Conservation (phyloP, 2,797 vertebrate species). For the Melanotaenia pygmaea region DNA sequence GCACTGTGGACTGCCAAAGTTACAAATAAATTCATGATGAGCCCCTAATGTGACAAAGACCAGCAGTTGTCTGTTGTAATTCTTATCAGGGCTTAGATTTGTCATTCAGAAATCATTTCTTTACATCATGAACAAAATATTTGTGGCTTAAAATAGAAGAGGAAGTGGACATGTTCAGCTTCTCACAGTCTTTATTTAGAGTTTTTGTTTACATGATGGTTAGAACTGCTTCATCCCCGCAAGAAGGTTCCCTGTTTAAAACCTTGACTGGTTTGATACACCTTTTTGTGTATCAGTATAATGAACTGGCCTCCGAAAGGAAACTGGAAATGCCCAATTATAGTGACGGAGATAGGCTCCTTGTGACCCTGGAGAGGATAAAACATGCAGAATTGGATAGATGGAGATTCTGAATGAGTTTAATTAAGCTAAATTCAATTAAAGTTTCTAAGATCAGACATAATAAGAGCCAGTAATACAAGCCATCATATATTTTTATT, state of each 20-base stretch:
- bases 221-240: no score
- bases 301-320: not conserved
- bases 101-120: constrained; percentile 21
- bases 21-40: not conserved
- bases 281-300: not conserved
- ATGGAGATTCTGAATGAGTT: not conserved
- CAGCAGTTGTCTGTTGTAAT: not conserved
- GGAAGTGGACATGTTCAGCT: constrained; percentile 21
- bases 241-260: not conserved
- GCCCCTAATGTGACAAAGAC: not conserved
- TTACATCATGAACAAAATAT: constrained; percentile 6
- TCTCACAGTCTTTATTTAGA: not conserved
- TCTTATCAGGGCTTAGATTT: no score
- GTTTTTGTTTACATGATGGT: constrained; percentile 3
- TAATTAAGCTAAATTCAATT: constrained; percentile 3
- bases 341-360: not conserved
- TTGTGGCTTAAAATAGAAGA: not conserved
- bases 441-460: not conserved
- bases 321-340: not conserved
- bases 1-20: not conserved
- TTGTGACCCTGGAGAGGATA: not conserved
- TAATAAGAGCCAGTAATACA: not conserved
- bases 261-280: not conserved
- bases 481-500: not conserved
- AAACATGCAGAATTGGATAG: not conserved